Evolutionary conservation across 2,113 vertebrate species (phyloP), one percentile per base, ranked within the genome.

Genomic region (Guaruba guarouba): DNA sequence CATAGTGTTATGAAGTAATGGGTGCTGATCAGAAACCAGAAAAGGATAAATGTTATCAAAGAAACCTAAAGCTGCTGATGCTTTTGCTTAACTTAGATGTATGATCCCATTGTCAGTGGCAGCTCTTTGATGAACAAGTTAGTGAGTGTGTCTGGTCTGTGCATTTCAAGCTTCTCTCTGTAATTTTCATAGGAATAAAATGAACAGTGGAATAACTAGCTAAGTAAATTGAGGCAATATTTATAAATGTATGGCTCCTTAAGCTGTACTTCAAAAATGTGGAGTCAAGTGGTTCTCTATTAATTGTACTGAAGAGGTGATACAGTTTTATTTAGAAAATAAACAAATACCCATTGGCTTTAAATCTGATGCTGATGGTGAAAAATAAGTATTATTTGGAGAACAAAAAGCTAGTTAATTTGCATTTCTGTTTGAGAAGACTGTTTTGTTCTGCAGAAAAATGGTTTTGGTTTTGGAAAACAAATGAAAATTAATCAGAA

Each of bases 301-400:
- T 94, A 90, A 85, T 71, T 69, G 62, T 69, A n/a, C 28, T 66
- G 52, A 87, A 87, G 76, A 82, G 52, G 41, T 75, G 39, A 62
- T 82, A 25, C 14, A 29, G 41, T 91, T 87, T 70, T 93, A 70
- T 70, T 83, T 86, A 68, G 64, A 91, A 94, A 93, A 92, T 46
- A 79, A 79, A 16, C 6, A 71, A 82, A 80, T 76, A 35, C 5
- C 63, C 20, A 2, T 35, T 74, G 85, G n/a, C 18, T 29, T 74
- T 78, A 83, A 63, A 86, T 90, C 46, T 67, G 59, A 70, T 93
- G 52, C 19, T 86, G 75, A 8, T 11, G 13, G 55, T 86, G 39
- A 81, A 86, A 81, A 88, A 71, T 29, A 0, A 88, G 17, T 64
- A 37, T 46, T 93, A 28, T n/a, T 94, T 81, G 48, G 64, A 63